Conservation (phyloP, 2,797 vertebrate genomes). For the Lagorchestes hirsutus region DNA sequence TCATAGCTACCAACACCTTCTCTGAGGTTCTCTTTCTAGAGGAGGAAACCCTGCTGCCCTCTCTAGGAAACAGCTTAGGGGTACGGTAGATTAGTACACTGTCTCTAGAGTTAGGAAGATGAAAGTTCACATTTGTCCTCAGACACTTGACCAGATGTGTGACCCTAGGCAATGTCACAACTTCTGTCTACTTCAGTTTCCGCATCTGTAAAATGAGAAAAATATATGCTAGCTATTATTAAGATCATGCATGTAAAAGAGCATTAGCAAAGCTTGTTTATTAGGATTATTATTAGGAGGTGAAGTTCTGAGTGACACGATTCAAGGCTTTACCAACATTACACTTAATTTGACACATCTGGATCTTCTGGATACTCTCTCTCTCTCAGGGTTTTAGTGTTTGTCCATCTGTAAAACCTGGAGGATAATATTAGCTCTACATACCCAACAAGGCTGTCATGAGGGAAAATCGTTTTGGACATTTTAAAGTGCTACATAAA, state of each 20-base stretch:
- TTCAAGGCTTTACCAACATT: background rate
- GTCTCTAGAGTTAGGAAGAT: background rate
- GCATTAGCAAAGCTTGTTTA: background rate
- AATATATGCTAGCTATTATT: background rate
- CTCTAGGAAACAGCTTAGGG: background rate
- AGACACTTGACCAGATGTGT: background rate
- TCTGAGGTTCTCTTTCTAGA: background rate
- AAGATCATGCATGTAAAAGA: background rate
- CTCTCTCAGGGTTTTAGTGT: background rate
- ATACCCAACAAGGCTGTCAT: background rate
- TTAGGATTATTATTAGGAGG: background rate
- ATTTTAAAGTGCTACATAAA: background rate
- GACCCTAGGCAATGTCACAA: background rate
- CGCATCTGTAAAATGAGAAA: background rate
- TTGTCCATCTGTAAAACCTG: background rate
- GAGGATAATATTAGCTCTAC: background rate
- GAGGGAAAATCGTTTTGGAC: background rate
- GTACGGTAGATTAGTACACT: background rate
- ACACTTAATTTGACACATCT: background rate
- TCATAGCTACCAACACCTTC: background rate
- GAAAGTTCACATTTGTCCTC: background rate
- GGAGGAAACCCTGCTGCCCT: background rate
- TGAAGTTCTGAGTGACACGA: background rate
- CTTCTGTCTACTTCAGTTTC: background rate
- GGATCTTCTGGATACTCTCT: background rate